Conservation (phyloP, 2,888 invertebrate species). For the Unio pictorum region DNA sequence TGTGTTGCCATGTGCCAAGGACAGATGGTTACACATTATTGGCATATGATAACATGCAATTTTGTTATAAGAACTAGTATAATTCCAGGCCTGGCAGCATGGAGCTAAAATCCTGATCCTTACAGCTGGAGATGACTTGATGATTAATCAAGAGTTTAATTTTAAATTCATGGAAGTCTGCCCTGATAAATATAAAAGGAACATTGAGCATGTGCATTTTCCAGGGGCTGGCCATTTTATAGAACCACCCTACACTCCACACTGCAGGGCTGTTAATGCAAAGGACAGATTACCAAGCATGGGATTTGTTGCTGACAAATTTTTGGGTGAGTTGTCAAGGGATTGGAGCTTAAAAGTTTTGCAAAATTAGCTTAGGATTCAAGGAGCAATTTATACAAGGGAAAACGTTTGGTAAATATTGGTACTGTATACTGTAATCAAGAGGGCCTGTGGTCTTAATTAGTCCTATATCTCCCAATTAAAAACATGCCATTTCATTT, state of each 20-base stretch:
- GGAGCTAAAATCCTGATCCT: slow-evolving; percentile 25
- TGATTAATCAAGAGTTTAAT: slow-evolving; percentile 20
- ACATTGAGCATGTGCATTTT: slow-evolving; percentile 1
- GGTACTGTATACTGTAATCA: no score
- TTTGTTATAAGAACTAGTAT: no score
- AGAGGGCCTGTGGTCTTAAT: no score
- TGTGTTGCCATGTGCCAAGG: no score
- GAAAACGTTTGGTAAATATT: no score
- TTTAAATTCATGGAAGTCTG: slow-evolving; percentile 8
- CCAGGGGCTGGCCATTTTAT: slow-evolving; percentile 31
- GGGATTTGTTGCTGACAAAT: slow-evolving; percentile 19
- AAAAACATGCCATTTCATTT: no score
- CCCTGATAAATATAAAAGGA: not conserved
- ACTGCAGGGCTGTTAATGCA: slow-evolving; percentile 6
- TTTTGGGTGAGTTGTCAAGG: slow-evolving; percentile 7
- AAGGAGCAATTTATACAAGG: no score
- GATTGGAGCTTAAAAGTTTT: no score
- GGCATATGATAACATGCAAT: no score
- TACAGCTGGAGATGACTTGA: slow-evolving; percentile 26
- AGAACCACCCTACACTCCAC: slow-evolving; percentile 25
- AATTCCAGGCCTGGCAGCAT: slow-evolving; percentile 29
- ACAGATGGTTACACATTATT: no score
- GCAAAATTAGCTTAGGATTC: no score
- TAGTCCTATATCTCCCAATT: no score
- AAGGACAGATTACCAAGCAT: slow-evolving; percentile 13